Evolutionary conservation across 2,797 vertebrate species (phyloP).

Genomic region (Macrochelys suwanniensis): DNA sequence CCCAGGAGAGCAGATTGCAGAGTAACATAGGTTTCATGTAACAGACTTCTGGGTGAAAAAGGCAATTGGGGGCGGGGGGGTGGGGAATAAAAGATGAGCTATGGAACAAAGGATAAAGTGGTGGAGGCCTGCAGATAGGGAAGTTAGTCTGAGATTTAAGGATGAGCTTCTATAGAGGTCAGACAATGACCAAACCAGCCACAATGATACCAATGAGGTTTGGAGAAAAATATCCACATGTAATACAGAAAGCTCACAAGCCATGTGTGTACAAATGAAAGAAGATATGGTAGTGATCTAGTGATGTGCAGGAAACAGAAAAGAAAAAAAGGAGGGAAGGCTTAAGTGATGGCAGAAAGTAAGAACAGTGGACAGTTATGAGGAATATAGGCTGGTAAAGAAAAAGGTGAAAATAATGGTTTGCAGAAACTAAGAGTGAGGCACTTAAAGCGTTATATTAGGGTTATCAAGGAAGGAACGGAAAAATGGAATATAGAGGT

Average conservation of each 20-base stretch:
- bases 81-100: background rate
- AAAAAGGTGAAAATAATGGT: background rate
- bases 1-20: background rate
- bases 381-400: background rate
- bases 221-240: background rate
- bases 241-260: background rate
- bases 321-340: background rate
- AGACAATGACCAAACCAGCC: background rate
- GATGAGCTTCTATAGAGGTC: background rate
- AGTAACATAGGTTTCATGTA: background rate
- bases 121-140: background rate
- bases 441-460: background rate
- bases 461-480: background rate
- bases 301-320: background rate
- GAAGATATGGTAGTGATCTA: background rate
- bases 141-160: background rate
- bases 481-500: background rate
- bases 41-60: background rate
- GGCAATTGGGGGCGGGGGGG: rapidly evolving
- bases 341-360: background rate
- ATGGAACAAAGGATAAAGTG: background rate
- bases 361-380: background rate
- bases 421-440: background rate
- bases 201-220: background rate
- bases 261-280: background rate